Evolutionary conservation across 1,140 invertebrate species (phyloP).

Genomic region (Trichonephila inaurata): DNA sequence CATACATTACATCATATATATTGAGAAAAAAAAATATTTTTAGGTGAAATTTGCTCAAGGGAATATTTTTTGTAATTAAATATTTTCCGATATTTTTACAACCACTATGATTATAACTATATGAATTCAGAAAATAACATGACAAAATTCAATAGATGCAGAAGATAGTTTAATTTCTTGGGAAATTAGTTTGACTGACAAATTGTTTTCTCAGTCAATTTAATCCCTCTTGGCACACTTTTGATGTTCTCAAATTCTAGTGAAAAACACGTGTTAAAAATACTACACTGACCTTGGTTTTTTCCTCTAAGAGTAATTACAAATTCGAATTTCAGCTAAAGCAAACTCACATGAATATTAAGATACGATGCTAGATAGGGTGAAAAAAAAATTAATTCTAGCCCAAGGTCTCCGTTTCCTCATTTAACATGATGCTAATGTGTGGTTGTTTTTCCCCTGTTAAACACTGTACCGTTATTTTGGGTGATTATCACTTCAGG

Average conservation of each 20-base stretch:
- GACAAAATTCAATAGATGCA: no score
- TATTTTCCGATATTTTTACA: no score
- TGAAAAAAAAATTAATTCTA: neutral
- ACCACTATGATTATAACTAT: no score
- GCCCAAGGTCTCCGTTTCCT: conserved; percentile 30
- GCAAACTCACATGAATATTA: conserved; percentile 1
- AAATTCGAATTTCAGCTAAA: conserved; percentile 16
- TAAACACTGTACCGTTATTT: neutral
- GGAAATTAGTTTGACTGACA: neutral
- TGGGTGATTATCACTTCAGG: neutral
- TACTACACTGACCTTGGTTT: neutral
- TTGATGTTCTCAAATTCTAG: neutral
- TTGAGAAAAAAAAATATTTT: no score
- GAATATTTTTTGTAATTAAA: no score
- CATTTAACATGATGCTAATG: neutral
- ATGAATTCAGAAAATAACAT: no score
- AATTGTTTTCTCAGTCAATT: neutral
- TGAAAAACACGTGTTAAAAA: neutral
- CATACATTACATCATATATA: no score
- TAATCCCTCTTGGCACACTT: neutral
- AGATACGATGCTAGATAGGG: neutral
- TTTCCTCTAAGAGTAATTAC: conserved; percentile 27
- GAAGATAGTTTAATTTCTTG: no score
- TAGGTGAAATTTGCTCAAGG: no score
- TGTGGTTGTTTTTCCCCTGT: neutral